Conservation (phyloP, 2,888 invertebrate species). For the Leptogaster cylindrica region DNA sequence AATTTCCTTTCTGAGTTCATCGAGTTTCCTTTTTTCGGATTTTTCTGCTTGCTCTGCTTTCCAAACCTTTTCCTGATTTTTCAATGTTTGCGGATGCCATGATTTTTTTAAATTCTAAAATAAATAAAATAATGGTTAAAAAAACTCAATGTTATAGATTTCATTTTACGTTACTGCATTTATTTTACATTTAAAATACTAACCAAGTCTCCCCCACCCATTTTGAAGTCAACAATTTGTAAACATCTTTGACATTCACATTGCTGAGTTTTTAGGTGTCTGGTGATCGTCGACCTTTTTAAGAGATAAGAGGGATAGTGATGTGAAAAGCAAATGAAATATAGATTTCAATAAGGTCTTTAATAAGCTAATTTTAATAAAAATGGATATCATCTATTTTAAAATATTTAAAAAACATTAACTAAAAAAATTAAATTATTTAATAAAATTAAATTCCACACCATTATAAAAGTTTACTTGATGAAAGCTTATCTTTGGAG, state of each 20-base stretch:
- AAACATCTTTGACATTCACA: not conserved
- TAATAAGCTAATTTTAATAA: too few species aligned
- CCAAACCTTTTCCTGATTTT: conserved; percentile 79
- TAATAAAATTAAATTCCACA: too few species aligned
- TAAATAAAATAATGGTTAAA: not conserved
- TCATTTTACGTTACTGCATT: too few species aligned
- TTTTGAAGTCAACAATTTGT: conserved; percentile 43
- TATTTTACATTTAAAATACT: conserved; percentile 43
- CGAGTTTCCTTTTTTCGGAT: conserved; percentile 72
- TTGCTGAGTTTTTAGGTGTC: not conserved
- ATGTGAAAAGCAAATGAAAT: too few species aligned
- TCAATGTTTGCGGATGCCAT: conserved; percentile 80
- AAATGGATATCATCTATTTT: too few species aligned
- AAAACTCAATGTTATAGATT: not conserved
- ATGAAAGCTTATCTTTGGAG: too few species aligned
- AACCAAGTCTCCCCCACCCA: conserved; percentile 62
- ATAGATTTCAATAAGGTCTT: too few species aligned
- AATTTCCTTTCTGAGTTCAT: conserved; percentile 72
- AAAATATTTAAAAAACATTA: too few species aligned
- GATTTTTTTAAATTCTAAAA: conserved; percentile 77
- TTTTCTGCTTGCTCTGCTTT: conserved; percentile 77
- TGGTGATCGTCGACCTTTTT: too few species aligned
- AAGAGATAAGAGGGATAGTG: too few species aligned
- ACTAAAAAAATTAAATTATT: too few species aligned
- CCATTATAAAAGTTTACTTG: too few species aligned